Percentiles rank a stretch among this genome's conserved stretches.
Evolutionary conservation across 2,888 invertebrate genomes (phyloP).

Genomic region (Drosophila limbata): DNA sequence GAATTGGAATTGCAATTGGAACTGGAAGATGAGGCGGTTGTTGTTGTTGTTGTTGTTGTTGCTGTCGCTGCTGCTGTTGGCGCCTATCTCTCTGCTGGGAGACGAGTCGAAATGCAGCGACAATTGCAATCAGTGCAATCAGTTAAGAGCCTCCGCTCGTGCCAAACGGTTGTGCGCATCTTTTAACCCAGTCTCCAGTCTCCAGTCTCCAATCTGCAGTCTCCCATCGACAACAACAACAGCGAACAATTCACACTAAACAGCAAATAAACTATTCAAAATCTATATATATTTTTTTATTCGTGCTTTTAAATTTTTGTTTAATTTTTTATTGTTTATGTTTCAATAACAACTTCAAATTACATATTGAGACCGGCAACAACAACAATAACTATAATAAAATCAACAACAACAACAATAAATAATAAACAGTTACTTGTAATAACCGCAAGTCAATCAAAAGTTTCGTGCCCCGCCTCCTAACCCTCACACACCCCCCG

Average conservation of each 20-base stretch:
- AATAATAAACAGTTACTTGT: slow-evolving; percentile 40
- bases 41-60: slow-evolving; percentile 19
- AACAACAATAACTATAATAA: slow-evolving; percentile 29
- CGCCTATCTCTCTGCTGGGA: slow-evolving; percentile 51
- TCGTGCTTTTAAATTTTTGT: neutral
- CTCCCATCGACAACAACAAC: slow-evolving; percentile 14
- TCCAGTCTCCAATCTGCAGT: slow-evolving; percentile 9
- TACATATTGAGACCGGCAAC: slow-evolving; percentile 28
- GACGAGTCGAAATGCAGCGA: slow-evolving; percentile 80
- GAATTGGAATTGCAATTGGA: slow-evolving; percentile 21
- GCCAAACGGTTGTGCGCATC: slow-evolving; percentile 81
- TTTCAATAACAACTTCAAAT: slow-evolving; percentile 16
- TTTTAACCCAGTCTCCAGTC: slow-evolving; percentile 21
- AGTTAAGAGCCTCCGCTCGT: slow-evolving; percentile 84
- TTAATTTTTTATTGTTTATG: slow-evolving; percentile 17
- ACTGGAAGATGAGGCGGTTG: slow-evolving; percentile 35
- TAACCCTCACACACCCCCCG: no score
- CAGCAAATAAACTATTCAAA: slow-evolving; percentile 16
- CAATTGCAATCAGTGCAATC: slow-evolving; percentile 75
- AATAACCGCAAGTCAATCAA: slow-evolving; percentile 80
- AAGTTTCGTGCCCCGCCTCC: slow-evolving; percentile 8
- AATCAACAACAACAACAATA: slow-evolving; percentile 28
- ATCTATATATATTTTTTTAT: slow-evolving; percentile 1
- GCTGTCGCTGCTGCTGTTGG: slow-evolving; percentile 28
- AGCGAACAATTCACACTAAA: slow-evolving; percentile 6